These are phyloP conservation scores for Rapana venosa DNA, from an alignment of 2,888 invertebrate genomes.

Conservation along the genomic window DNA sequence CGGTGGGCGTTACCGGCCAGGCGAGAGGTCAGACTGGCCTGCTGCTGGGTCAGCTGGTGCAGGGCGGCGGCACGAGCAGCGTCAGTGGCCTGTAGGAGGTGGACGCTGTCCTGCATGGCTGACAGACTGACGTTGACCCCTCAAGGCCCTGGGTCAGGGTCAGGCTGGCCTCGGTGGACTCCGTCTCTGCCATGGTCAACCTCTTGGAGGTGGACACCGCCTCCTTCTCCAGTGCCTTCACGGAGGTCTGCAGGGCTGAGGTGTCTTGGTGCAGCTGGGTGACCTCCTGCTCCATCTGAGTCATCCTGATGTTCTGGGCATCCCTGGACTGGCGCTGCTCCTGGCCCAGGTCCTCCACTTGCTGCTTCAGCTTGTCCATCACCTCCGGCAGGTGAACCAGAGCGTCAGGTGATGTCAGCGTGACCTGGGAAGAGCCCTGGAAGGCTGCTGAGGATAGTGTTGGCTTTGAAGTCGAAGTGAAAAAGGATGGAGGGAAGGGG, in stretches of 20 bases:
- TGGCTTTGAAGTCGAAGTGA: background rate
- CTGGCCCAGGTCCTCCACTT: background rate
- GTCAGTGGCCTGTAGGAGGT: background rate
- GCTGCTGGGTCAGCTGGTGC: constrained; percentile 18
- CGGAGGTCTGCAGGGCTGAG: background rate
- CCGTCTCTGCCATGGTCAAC: background rate
- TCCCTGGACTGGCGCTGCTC: background rate
- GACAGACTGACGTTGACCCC: background rate
- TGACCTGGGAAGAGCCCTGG: background rate
- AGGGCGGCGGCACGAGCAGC: background rate
- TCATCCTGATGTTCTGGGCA: background rate
- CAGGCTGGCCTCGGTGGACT: background rate
- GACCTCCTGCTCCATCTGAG: background rate
- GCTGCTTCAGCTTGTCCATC: background rate
- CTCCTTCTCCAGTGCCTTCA: background rate
- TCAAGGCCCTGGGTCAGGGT: background rate
- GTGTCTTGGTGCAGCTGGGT: background rate
- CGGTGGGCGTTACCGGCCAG: constrained; percentile 7
- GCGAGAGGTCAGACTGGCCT: constrained; percentile 3
- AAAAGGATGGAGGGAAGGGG: background rate
- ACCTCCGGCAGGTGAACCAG: background rate
- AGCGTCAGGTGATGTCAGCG: background rate
- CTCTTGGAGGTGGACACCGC: background rate
- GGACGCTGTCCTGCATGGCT: background rate
- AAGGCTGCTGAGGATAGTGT: background rate